Evolutionary conservation across 2,888 invertebrate genomes (phyloP), one percentile per base, ranked within the genome.

Genomic region (Harpagoxenus sublaevis): DNA sequence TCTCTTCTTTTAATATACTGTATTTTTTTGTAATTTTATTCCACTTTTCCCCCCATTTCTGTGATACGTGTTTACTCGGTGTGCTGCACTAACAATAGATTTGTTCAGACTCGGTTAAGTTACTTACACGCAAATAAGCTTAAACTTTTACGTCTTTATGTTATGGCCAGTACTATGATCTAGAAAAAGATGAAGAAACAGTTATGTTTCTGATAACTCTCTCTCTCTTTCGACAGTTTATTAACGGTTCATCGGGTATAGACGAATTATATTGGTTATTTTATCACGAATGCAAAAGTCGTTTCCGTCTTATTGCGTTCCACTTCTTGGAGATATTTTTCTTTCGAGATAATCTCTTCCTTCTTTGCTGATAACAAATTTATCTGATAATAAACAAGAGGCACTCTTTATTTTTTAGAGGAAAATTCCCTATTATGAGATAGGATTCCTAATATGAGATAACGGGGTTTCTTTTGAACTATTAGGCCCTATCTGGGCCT

Each of bases 271-370:
- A 71, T 51, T 42, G 9, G 4, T 18, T 66, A 28, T 12, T 53
- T 78, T 9, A 55, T 71, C 4, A 70, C 3, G 9, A 28, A 77
- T 53, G 15, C n/a, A 48, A 66, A 45, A 66, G 12, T 66, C 15
- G 10, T 65, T 55, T 18, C 10, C 0, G 9, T 10, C 45, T 45
- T 15, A 45, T 60, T 60, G 31, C 23, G n/a, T 23, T 15, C 12
- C 3, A 3, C 6, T 78, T 53, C 23, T 18, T 18, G 3, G 10
- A 66, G 12, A 31, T 48, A 66, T 12, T 62, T 12, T 53, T 42
- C 6, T 65, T 65, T 75, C 15, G 10, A 35, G 18, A 51, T 5
- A 23, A 23, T 23, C 9, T 39, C 23, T 55, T 39, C 2, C 18
- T 60, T 57, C 18, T 77, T 51, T 45, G 5, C 3, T 23, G 4